These are phyloP conservation scores for Scrobipalpa atriplicella DNA, from an alignment of 2,888 invertebrate species.

Conservation along the genomic window DNA sequence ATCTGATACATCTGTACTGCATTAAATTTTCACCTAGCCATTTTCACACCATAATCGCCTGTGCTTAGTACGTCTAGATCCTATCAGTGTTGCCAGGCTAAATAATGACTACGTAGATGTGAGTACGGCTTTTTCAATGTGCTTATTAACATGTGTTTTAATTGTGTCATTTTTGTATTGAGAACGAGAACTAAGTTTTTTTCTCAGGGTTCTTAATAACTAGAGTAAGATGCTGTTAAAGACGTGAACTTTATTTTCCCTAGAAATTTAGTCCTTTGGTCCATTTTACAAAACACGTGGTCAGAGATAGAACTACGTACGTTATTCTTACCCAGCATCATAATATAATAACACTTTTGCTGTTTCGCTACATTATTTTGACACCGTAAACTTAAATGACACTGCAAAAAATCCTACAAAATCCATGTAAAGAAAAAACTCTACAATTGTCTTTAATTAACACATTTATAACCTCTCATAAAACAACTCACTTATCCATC, in stretches of 20 bases:
- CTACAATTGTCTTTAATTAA: not conserved
- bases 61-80: conserved; percentile 1
- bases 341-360: no score
- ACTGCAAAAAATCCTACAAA: not conserved
- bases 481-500: not conserved
- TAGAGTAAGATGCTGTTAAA: no score
- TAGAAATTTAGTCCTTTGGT: no score
- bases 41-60: conserved; percentile 25
- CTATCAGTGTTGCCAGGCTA: conserved; percentile 1
- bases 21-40: conserved; percentile 22
- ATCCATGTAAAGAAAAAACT: not conserved
- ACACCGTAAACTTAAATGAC: no score
- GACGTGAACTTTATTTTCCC: no score
- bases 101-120: conserved; percentile 2
- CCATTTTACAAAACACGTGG: no score
- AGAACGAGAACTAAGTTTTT: no score
- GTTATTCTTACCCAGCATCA: no score
- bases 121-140: not conserved
- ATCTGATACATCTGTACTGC: conserved; percentile 17
- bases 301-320: no score
- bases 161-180: not conserved
- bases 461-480: not conserved
- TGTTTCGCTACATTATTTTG: no score
- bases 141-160: not conserved
- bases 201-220: not conserved